A percentile compares a stretch with the other conserved stretches of the same genome.
Evolutionary conservation across 2,113 vertebrate species (phyloP).

Genomic region (Microtus pennsylvanicus): DNA sequence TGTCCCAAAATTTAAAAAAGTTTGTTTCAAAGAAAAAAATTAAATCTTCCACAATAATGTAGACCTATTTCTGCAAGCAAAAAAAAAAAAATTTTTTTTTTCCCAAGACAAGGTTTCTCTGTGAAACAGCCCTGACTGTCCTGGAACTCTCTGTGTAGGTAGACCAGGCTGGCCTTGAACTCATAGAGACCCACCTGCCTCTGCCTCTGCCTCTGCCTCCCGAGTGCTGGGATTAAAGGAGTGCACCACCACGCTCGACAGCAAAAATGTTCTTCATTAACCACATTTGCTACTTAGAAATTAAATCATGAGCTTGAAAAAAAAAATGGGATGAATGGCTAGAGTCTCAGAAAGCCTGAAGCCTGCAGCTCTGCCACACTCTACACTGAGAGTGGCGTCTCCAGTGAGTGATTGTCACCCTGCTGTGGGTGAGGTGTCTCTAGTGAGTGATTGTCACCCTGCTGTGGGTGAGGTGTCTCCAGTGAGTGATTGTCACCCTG

Average conservation of each 20-base stretch:
- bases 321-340: background rate
- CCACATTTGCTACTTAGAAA: slow-evolving; percentile 18
- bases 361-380: rapidly evolving
- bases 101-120: too few relatives aligned
- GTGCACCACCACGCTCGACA: too few relatives aligned
- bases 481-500: rapidly evolving
- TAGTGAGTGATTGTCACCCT: too few relatives aligned
- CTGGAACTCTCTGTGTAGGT: too few relatives aligned
- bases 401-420: too few relatives aligned
- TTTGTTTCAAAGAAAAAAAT: background rate
- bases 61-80: background rate
- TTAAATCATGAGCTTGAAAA: background rate
- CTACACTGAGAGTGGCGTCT: rapidly evolving
- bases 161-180: too few relatives aligned
- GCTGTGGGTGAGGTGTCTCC: too few relatives aligned
- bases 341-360: background rate
- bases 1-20: background rate
- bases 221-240: too few relatives aligned
- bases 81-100: background rate
- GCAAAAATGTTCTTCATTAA: slow-evolving; percentile 11
- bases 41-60: background rate
- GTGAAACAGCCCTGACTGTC: too few relatives aligned
- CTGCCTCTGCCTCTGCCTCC: too few relatives aligned
- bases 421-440: too few relatives aligned
- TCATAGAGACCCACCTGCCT: too few relatives aligned